Conservation (phyloP, 2,113 vertebrate species). For the Podarcis muralis region DNA sequence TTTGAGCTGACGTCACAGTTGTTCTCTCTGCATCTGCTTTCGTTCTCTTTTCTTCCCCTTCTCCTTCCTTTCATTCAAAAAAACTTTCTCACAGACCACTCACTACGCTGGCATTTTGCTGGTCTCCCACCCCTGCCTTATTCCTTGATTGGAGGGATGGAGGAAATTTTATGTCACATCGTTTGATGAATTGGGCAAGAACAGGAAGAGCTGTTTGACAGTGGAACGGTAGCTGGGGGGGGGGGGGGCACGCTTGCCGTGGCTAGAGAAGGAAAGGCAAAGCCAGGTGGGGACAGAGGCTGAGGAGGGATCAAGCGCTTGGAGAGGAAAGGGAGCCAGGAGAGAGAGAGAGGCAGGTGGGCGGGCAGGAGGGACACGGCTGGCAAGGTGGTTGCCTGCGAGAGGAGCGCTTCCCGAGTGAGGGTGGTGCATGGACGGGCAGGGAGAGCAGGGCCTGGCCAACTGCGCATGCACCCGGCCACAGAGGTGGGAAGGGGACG, state of each 20-base stretch:
- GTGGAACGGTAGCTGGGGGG: no score
- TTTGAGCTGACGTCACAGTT: neutral
- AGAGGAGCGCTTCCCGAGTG: no score
- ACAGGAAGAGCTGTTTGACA: no score
- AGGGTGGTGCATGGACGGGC: no score
- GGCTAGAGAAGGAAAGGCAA: neutral
- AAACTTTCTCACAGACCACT: neutral
- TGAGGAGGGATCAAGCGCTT: neutral
- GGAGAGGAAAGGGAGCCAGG: neutral
- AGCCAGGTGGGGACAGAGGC: neutral
- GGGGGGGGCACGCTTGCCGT: no score
- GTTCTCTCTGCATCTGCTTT: neutral
- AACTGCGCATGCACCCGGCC: no score
- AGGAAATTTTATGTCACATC: neutral
- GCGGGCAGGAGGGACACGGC: neutral
- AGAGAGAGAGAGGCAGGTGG: neutral
- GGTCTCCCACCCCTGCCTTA: conserved; percentile 20
- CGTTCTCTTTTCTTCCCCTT: neutral
- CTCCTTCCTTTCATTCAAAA: neutral
- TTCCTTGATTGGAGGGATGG: neutral
- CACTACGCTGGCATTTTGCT: neutral
- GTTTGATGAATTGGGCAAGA: neutral
- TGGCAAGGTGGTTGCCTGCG: neutral
- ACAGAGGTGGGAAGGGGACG: no score
- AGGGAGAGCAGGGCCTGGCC: no score